Percentiles rank a stretch among this genome's conserved stretches.
phyloP scores from a whole-genome alignment of 1,140 invertebrate species.

The Penaeus indicus region DNA sequence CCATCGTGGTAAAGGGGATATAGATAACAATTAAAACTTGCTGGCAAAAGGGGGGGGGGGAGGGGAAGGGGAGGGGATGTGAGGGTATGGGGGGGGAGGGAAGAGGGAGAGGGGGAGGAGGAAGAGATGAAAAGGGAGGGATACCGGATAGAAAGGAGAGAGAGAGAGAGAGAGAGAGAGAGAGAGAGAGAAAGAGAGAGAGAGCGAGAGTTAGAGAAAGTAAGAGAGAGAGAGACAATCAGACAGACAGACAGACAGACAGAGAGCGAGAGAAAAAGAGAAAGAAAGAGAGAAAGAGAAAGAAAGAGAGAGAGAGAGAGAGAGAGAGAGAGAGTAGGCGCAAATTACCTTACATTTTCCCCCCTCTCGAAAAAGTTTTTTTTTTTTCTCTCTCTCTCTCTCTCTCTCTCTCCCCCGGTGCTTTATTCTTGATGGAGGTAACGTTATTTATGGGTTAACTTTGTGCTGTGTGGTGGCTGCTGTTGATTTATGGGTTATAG shows the following conservation, averaged over 20 bases:
- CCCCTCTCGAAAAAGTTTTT: not conserved
- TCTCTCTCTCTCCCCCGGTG: not conserved
- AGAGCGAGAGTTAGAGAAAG: not conserved
- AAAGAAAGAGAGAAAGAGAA: not conserved
- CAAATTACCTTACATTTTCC: constrained; percentile 43
- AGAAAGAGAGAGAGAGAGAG: not conserved
- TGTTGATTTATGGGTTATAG: constrained; percentile 53
- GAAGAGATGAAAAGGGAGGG: not conserved
- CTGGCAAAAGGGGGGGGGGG: not conserved
- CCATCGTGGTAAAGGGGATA: constrained; percentile 21
- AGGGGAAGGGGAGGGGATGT: not conserved
- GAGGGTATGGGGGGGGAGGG: not conserved
- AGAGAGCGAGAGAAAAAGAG: not conserved
- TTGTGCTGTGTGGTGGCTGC: constrained; percentile 38
- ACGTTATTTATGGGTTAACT: constrained; percentile 56
- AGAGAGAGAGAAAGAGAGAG: not conserved
- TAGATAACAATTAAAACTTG: constrained; percentile 57
- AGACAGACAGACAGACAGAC: not conserved
- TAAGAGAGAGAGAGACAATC: not conserved
- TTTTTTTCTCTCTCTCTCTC: not conserved
- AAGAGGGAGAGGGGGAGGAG: not conserved
- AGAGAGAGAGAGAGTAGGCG: not conserved
- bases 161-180: not conserved
- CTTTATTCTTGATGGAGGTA: constrained; percentile 51
- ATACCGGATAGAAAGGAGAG: not conserved